Base-by-base conservation (phyloP, 2,888 invertebrate species). In the Odontomyia ornata region DNA sequence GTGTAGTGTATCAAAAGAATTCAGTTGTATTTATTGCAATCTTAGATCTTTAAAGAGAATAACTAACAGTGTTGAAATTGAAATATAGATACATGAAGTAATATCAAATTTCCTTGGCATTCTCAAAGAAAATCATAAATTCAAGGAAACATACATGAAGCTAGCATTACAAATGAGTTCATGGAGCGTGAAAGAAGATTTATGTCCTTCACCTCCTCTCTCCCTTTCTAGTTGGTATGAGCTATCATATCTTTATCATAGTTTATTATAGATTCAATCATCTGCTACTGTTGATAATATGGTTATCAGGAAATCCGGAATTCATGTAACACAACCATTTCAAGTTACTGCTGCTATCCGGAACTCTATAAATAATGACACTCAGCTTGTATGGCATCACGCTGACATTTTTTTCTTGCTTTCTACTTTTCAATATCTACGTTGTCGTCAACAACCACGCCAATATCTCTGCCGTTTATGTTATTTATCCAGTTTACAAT, bases 401-500 rank as follows among this genome's bases (percentile, higher is more conserved):
- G 2, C 60, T 25, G 21, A 60, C 60, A 60, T 60, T 25, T 60
- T 25, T 25, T 15, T 64, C 23, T 60, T 60, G 60, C 60, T 60
- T 18, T 25, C 4, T 60, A 23, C 27, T 18, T 5, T 60, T 25
- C 13, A 36, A 25, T 25, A 18, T 23, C 27, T 25, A 60, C 18
- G 56, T 56, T 7, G 56, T 56, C 56, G 21, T 56, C 52, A 52
- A 52, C 52, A 52, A 52, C 18, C 52, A n/a, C 18, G 5, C 15
- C 3, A 18, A 60, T 23, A 21, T 60, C 60, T 13, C 23, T 15
- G 18, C 15, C 1, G 1, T 25, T 21, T 11, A 5, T 60, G 25
- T 60, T 23, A 60, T 67, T 67, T 67, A 72, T 56, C 28, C 72
- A 21, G 56, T 72, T 72, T 56, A 27, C 72, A 56, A 72, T 56